Evolutionary conservation across 2,888 invertebrate genomes (phyloP).

Genomic region (Orthosia gracilis): DNA sequence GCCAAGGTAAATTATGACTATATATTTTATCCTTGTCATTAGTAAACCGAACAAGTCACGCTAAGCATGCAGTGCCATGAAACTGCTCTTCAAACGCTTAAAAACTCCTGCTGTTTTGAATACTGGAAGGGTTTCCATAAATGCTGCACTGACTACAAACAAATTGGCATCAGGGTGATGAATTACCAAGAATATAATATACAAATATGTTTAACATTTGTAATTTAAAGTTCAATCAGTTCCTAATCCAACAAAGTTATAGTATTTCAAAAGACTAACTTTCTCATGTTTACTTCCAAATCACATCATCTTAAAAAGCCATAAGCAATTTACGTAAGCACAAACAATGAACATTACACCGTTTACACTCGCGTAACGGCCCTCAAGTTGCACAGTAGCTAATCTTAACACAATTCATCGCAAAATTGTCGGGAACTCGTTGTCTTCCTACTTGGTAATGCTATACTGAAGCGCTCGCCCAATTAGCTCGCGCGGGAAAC

Average conservation of each 20-base stretch:
- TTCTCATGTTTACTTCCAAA: background rate
- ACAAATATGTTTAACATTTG: background rate
- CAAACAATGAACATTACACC: slow-evolving; percentile 27
- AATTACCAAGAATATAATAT: background rate
- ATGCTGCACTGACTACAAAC: background rate
- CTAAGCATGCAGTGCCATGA: too few relatives aligned
- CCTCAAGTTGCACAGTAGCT: slow-evolving; percentile 30
- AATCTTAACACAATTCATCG: slow-evolving; percentile 47
- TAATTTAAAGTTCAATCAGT: too few relatives aligned
- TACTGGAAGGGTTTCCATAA: too few relatives aligned
- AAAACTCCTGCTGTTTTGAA: too few relatives aligned
- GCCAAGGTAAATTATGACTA: too few relatives aligned
- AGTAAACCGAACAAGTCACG: too few relatives aligned
- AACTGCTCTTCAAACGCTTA: too few relatives aligned
- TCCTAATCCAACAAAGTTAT: background rate
- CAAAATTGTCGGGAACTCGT: slow-evolving; percentile 56
- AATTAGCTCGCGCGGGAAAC: slow-evolving; percentile 85
- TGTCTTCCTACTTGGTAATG: slow-evolving; percentile 81
- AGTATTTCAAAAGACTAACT: background rate
- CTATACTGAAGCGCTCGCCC: slow-evolving; percentile 79
- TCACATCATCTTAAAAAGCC: slow-evolving; percentile 22
- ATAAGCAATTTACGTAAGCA: slow-evolving; percentile 38
- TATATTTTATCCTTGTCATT: too few relatives aligned
- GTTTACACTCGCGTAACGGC: slow-evolving; percentile 23
- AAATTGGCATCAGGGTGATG: background rate